These are phyloP conservation scores for Macrobrachium nipponense DNA, from an alignment of 1,140 invertebrate species.

Conservation along the genomic window DNA sequence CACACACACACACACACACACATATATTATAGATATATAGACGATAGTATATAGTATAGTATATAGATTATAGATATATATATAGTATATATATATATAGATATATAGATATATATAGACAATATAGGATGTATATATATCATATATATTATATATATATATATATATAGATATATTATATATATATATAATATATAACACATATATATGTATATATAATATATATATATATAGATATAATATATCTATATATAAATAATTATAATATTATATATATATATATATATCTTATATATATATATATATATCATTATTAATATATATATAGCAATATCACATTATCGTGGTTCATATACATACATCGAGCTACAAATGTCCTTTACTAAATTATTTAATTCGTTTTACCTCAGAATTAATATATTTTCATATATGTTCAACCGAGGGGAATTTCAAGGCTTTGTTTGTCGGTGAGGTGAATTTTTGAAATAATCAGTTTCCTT, in stretches of 20 bases:
- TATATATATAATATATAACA: background rate
- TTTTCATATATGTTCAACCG: no score
- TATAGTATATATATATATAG: conserved; percentile 9
- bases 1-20: no score
- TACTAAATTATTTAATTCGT: no score
- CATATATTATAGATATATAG: no score
- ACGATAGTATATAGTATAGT: no score
- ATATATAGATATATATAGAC: conserved; percentile 8
- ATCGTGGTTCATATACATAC: no score
- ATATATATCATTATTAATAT: conserved; percentile 15
- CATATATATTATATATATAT: conserved; percentile 9
- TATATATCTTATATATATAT: conserved; percentile 13
- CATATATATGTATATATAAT: background rate
- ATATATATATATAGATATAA: conserved; percentile 16
- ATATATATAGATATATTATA: conserved; percentile 11
- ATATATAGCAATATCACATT: no score
- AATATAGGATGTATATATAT: conserved; percentile 11
- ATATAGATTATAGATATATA: background rate
- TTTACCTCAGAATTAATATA: no score
- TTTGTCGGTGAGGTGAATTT: no score
- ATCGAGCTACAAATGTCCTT: no score
- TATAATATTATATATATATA: conserved; percentile 20
- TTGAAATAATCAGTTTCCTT: no score
- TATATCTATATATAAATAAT: conserved; percentile 8
- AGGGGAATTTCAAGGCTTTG: no score